Base-by-base conservation (phyloP, 92 coral and sea anemone genomes). In the Actinernus sp. region DNA sequence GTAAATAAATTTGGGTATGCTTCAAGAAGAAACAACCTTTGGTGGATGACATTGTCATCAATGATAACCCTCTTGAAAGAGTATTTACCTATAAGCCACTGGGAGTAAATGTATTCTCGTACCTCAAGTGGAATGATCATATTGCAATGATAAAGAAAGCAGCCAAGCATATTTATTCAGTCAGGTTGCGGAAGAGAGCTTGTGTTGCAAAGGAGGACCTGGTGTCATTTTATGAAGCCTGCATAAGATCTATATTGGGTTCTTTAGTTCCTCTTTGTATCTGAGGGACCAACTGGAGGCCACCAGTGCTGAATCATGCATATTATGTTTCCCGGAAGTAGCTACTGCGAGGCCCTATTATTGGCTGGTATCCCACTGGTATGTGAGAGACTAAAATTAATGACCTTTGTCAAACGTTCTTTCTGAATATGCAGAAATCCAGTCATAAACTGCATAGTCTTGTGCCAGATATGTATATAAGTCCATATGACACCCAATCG, bases 121-220 rank as follows among this genome's bases (percentile, higher is more conserved):
- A 61, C 41, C 33, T 61, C 19, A 61, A 61, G 54, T 61, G 68
- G 68, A 75, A 75, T 26, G 58, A 31, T 55, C 68, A 65, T 44
- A 57, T 54, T 50, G 38, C 33, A 51, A 2, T 49, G 45, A 72
- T 70, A 27, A 72, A 72, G 60, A 61, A 58, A 60, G 60, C 67
- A 44, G 45, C 79, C 31, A 72, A 48, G 59, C 58, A 60, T 45
- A 72, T 72, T 44, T 71, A 58, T 40, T 69, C 43, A 17, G 76
- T 69, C 9, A 33, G 76, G 36, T 41, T 69, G 47, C 27, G 49
- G 48, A 49, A 68, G 54, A 54, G 65, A 43, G 75, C 49, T 12
- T 26, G 43, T 30, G 77, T 69, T 36, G 66, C n/a, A 38, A 55
- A 55, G 40, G 33, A 26, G 32, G 67, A 69, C 39, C 65, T 69